Evolutionary conservation across 2,113 vertebrate species (phyloP).

Genomic region (Ellobius talpinus): DNA sequence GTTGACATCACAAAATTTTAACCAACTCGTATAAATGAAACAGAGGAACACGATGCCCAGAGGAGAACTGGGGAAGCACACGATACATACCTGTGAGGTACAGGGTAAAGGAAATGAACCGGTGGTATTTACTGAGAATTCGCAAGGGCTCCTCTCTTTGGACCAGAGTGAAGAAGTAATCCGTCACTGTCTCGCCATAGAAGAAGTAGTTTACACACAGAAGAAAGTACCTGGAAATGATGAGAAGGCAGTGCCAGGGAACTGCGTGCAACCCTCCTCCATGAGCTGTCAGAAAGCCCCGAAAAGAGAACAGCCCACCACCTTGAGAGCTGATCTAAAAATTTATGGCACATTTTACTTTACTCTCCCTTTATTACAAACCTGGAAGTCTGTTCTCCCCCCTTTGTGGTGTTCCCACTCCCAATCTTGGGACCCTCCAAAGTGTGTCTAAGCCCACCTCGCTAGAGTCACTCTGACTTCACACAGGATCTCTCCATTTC

Average conservation of each 20-base stretch:
- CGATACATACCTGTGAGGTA: conserved; percentile 93
- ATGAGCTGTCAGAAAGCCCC: background rate
- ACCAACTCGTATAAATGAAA: background rate
- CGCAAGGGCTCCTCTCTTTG: conserved; percentile 97
- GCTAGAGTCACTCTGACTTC: background rate
- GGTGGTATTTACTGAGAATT: conserved; percentile 99
- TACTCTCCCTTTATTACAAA: conserved; percentile 15
- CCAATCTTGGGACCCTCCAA: background rate
- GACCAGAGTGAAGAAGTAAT: conserved; percentile 98
- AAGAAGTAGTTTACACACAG: conserved; percentile 99
- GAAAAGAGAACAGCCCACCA: accelerated
- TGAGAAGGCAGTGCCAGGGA: background rate
- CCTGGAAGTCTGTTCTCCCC: background rate
- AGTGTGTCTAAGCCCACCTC: background rate
- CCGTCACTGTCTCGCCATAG: conserved; percentile 97
- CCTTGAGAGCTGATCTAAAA: background rate
- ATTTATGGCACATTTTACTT: background rate
- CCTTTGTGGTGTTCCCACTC: background rate
- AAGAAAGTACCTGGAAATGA: conserved; percentile 95
- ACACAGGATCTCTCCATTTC: background rate
- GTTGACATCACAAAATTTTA: background rate
- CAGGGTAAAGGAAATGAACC: conserved; percentile 98
- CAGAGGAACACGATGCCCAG: background rate
- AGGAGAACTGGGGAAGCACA: background rate
- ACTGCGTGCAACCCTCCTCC: background rate